Evolutionary conservation across 2,888 invertebrate genomes (phyloP), one percentile per base, ranked within the genome.

Genomic region (Oithona nana): DNA sequence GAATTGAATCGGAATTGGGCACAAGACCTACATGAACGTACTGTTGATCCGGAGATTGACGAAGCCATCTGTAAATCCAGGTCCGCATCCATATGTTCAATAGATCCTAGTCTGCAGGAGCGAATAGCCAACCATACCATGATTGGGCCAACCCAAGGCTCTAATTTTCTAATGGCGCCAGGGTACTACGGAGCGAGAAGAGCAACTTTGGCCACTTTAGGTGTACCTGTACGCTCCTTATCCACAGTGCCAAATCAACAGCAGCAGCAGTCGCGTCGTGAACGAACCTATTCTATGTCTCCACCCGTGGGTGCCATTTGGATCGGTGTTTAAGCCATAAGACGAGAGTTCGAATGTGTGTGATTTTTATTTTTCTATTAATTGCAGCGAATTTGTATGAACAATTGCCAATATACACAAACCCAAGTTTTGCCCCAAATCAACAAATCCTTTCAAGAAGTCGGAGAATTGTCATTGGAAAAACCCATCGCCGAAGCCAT

Each of bases 401-500:
- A 90, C 67, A 93, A 94, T 74, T 89, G 89, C 71, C 83, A 83
- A 65, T 89, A 87, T 72, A 87, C 89, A 4, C 78, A 83, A 63
- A 81, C 81, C 65, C 78, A 80, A 57, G 81, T 87, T 58, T 77
- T 92, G 65, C 81, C 83, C 2, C 78, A 83, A 68, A 78, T 93
- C 51, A 79, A 81, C 1, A 79, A 79, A 29, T 75, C 80, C 13
- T 83, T 90, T 65, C 77, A 78, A 30, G 78, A 76, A 58, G 79
- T 80, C 67, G 83, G 83, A 0, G 87, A 89, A 72, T 86, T 88
- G 0, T 78, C 83, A 66, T 83, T 86, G 60, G 79, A 80, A 13
- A 75, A 79, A 68, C 82, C 85, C 0, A 74, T 87, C n/a, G 79
- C 81, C 71, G 80, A 79, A 28, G 75, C 75, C 2, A 68, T 70